These are phyloP conservation scores for Glyptemys insculpta DNA, from an alignment of 2,797 vertebrate species.

Conservation along the genomic window DNA sequence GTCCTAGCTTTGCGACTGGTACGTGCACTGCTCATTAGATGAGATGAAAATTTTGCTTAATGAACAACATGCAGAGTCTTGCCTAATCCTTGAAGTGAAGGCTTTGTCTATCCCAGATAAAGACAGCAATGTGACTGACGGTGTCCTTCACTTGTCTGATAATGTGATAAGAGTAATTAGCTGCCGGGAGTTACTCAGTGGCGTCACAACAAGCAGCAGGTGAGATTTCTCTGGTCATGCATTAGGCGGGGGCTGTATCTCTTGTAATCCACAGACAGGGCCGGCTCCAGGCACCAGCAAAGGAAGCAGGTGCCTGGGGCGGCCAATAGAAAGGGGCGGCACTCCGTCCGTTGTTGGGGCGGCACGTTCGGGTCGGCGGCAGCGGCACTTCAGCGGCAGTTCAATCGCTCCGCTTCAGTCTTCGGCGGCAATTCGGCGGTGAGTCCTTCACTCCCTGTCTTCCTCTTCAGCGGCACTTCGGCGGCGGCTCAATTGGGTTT, in stretches of 20 bases:
- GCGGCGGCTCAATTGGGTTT: too few relatives aligned
- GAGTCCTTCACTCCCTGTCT: too few relatives aligned
- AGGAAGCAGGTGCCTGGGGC: too few relatives aligned
- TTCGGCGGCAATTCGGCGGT: too few relatives aligned
- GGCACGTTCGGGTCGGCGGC: too few relatives aligned
- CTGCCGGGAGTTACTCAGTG: not conserved
- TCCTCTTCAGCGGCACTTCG: too few relatives aligned
- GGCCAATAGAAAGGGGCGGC: too few relatives aligned
- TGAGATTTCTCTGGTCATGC: not conserved
- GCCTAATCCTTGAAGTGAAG: conserved; percentile 40
- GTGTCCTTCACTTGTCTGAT: conserved; percentile 24
- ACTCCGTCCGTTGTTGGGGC: too few relatives aligned
- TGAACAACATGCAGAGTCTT: conserved; percentile 1
- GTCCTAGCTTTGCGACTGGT: not conserved
- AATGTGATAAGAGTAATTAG: conserved; percentile 28
- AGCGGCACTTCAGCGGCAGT: too few relatives aligned
- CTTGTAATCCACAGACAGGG: not conserved
- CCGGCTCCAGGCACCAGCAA: too few relatives aligned
- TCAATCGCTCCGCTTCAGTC: too few relatives aligned
- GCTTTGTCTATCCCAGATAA: conserved; percentile 29
- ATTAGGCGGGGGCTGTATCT: not conserved
- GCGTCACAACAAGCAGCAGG: conserved; percentile 17
- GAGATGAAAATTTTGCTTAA: conserved; percentile 33
- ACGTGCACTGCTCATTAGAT: not conserved
- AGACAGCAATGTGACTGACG: not conserved